Conservation (phyloP, 1,140 invertebrate genomes). For the Leptinotarsa lineolata region DNA sequence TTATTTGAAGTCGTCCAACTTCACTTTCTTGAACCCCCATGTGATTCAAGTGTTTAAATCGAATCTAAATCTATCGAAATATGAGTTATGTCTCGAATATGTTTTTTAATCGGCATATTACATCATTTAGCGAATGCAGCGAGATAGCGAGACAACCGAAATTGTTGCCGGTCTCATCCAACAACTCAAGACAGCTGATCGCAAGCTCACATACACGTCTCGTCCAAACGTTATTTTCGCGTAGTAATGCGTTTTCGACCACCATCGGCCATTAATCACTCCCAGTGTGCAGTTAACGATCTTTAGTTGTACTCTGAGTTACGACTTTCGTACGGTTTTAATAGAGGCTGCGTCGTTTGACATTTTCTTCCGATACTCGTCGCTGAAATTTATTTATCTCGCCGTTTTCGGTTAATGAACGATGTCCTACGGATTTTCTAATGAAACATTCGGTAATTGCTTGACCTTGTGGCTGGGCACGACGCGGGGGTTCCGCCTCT, state of each 20-base stretch:
- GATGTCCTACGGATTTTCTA: neutral
- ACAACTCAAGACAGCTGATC: neutral
- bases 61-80: too few species aligned
- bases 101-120: too few species aligned
- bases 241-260: neutral
- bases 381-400: conserved; percentile 3
- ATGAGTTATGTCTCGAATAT: too few species aligned
- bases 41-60: too few species aligned
- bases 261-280: conserved; percentile 3
- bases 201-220: neutral
- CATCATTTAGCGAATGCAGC: too few species aligned
- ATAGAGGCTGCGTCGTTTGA: conserved; percentile 5
- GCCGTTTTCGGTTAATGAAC: neutral
- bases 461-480: too few species aligned
- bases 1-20: too few species aligned
- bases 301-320: neutral
- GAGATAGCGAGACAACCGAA: too few species aligned
- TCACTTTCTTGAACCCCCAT: too few species aligned
- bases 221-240: neutral
- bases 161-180: too few species aligned
- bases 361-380: neutral
- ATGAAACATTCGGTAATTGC: too few species aligned
- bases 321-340: neutral
- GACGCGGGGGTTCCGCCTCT: too few species aligned
- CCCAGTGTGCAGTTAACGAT: conserved; percentile 1